phyloP scores from a whole-genome alignment of 2,113 vertebrate species.

The Hippopotamus amphibius region DNA sequence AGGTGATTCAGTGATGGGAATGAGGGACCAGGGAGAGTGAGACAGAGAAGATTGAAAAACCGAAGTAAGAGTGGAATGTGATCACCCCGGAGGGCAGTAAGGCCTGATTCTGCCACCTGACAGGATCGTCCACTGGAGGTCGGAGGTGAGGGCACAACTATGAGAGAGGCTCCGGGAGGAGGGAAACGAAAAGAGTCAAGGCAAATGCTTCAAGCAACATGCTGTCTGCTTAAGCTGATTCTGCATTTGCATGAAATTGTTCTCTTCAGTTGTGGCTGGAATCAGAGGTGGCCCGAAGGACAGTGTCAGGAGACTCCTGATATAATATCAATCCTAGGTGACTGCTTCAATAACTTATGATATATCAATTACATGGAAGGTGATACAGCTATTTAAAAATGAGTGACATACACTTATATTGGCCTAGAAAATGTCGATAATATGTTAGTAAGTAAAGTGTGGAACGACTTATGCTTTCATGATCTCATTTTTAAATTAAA shows the following conservation, averaged over 20 bases:
- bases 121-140: not conserved
- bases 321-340: not conserved
- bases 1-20: not conserved
- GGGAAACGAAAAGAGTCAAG: not conserved
- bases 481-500: constrained; percentile 10
- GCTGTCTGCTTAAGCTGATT: not conserved
- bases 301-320: not conserved
- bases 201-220: not conserved
- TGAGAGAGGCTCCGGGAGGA: not conserved
- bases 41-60: not conserved
- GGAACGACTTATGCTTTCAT: not conserved
- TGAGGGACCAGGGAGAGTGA: not conserved
- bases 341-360: not conserved
- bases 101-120: not conserved
- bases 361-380: not conserved
- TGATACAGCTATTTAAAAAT: not conserved
- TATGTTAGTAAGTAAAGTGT: not conserved
- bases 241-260: not conserved
- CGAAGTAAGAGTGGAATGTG: not conserved
- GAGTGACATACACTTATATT: not conserved
- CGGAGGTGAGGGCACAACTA: not conserved
- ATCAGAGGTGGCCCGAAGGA: not conserved
- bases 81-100: not conserved
- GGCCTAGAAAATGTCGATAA: not conserved
- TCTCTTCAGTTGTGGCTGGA: not conserved